Evolutionary conservation across 1,140 invertebrate species (phyloP).

Genomic region (Brachionus rotundiformis): DNA sequence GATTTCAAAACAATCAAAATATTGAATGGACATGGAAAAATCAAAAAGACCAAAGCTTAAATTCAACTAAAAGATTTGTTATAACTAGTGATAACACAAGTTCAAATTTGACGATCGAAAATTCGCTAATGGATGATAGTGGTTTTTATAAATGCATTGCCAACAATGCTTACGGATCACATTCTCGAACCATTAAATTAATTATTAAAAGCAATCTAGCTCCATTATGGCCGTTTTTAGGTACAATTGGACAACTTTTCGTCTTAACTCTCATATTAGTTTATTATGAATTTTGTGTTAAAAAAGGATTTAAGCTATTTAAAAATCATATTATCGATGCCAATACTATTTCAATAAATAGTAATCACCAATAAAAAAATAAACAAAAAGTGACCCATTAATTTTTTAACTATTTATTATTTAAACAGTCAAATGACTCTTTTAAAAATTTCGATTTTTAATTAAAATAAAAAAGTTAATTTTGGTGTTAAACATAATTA

Average conservation of each 20-base stretch:
- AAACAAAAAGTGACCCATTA: too few species aligned
- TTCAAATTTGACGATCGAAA: conserved; percentile 8
- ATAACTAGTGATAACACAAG: not conserved
- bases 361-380: too few species aligned
- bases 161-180: not conserved
- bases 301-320: not conserved
- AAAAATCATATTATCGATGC: not conserved
- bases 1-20: not conserved
- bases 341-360: not conserved
- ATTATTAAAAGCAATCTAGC: conserved; percentile 31
- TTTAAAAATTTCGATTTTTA: too few species aligned
- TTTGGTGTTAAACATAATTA: too few species aligned
- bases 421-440: not conserved
- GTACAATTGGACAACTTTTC: conserved; percentile 7
- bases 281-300: not conserved
- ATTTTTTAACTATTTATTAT: not conserved
- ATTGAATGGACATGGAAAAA: conserved; percentile 34
- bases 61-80: not conserved
- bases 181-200: not conserved
- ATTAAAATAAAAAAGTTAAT: too few species aligned
- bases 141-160: conserved; percentile 7
- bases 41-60: not conserved
- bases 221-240: conserved; percentile 48
- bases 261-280: not conserved
- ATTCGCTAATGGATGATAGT: not conserved